Base-by-base conservation (phyloP, 2,888 invertebrate genomes). In the Eurois occulta region DNA sequence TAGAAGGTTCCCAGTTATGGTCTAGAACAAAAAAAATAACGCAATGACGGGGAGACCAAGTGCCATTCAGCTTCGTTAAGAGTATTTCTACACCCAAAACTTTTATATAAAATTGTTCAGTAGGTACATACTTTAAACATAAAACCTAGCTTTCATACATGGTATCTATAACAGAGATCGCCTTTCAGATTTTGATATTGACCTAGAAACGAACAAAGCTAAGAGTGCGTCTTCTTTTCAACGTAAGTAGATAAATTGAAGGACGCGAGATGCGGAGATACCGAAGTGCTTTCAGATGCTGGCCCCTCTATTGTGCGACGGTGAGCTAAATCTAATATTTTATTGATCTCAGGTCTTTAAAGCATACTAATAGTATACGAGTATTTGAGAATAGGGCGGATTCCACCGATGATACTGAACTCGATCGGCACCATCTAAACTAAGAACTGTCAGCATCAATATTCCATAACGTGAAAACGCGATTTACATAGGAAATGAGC, bases 241-340 rank as follows among this genome's bases (percentile, higher is more conserved):
- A 32, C 28, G 67, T 76, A 76, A 75, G 78, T 75, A 81, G 78
- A 60, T 46, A 82, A 82, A 79, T 82, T 83, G 83, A 69, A 46
- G 43, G 48, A 80, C 18, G 28, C 24, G 35, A 66, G 46, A 43
- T 21, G 43, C 21, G 69, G 69, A 70, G 66, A 64, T 77, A 52
- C 55, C n/a, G 48, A 60, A 80, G 83, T 65, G 78, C 83, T 80
- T 69, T 80, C 41, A 67, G 68, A 77, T 48, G 68, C 64, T 58
- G 48, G 64, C 35, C 35, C 64, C 11, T 55, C 77, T 52, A 48
- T 83, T 65, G 58, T 52, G 35, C 28, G 46, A 65, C 41, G 28
- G 62, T n/a, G 73, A 48, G 55, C 13, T n/a, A 83, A 64, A 65
- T 77, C 41, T 65, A 58, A 80, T 80, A 80, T 75, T 48, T 41